Evolutionary conservation across 2,113 vertebrate genomes (phyloP), one percentile per base, ranked within the genome.

Genomic region (Amia ocellicauda): DNA sequence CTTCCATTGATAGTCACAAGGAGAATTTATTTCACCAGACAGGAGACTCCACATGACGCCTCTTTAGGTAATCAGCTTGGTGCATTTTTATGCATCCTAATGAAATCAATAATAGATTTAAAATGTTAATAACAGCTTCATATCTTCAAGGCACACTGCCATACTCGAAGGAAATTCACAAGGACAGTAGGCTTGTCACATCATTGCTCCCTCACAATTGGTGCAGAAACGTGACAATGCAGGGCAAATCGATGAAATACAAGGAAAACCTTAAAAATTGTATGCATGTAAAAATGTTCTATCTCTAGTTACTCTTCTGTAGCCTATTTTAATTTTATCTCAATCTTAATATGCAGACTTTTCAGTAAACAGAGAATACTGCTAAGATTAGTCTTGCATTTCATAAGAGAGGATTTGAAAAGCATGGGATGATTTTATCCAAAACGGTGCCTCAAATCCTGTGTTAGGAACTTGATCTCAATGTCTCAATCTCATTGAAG

Each of bases 31-130:
- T 41, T 74, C 85, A 82, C 81, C 78, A 81, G 86, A 82, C 84
- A 79, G 84, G 81, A 80, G 75, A 87, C 81, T 87, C 87, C 81
- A 24, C 83, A 71, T 86, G 88, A 79, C 1, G 80, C 83, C 87
- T 87, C 86, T 70, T 81, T 86, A 86, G 87, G 83, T 89, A 90
- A 90, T 91, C 89, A 92, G 88, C 78, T 79, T 8, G 76, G 80
- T 66, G 36, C 31, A 45, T 54, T 49, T 28, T 55, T 29, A 20
- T 59, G 41, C 49, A 63, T 69, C 53, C 27, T 45, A 69, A 69
- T 69, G 61, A 61, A 65, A 61, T 69, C 57, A 56, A 65, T 65
- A 53, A 56, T 54, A 42, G 58, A 36, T 65, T 47, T 41, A 52
- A 64, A 60, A 65, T 57, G 42, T 53, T 57, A 69, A 61, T 52